Evolutionary conservation across 2,797 vertebrate species (phyloP).

Genomic region (Anabacerthia variegaticeps): DNA sequence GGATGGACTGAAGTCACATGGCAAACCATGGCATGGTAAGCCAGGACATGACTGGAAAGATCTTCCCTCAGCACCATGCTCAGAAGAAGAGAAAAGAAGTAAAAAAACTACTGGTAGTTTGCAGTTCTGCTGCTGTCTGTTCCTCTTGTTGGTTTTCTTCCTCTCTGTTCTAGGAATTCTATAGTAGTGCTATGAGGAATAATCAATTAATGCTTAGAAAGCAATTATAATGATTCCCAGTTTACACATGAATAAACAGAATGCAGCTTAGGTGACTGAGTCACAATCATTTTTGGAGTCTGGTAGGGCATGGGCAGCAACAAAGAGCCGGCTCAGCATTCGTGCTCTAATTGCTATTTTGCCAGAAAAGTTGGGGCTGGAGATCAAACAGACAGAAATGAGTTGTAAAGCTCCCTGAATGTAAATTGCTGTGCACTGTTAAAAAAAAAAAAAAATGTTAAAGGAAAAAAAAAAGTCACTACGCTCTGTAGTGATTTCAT

Average conservation of each 20-base stretch:
- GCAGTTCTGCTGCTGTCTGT: not conserved
- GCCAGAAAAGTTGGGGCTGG: constrained; percentile 46
- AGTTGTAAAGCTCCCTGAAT: constrained; percentile 39
- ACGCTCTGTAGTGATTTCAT: not conserved
- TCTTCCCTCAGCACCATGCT: not conserved
- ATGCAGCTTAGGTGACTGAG: constrained; percentile 49
- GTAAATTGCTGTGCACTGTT: not conserved
- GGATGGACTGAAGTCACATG: not conserved
- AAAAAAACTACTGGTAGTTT: not conserved
- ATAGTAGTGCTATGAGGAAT: constrained; percentile 27
- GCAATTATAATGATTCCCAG: constrained; percentile 63
- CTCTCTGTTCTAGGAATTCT: constrained; percentile 41
- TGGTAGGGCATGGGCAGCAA: constrained; percentile 41
- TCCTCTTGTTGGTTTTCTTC: constrained; percentile 20
- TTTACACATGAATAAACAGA: constrained; percentile 64
- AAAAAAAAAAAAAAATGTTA: not conserved
- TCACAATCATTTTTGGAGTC: constrained; percentile 40
- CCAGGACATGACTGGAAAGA: not conserved
- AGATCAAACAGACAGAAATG: constrained; percentile 54
- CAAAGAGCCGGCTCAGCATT: constrained; percentile 66
- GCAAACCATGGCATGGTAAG: not conserved
- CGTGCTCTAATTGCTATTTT: constrained; percentile 55
- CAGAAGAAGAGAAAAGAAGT: not conserved
- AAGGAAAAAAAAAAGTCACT: not conserved
- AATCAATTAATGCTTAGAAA: constrained; percentile 69